Base-by-base conservation (phyloP, 2,113 vertebrate genomes). In the Tachuris rubrigastra region DNA sequence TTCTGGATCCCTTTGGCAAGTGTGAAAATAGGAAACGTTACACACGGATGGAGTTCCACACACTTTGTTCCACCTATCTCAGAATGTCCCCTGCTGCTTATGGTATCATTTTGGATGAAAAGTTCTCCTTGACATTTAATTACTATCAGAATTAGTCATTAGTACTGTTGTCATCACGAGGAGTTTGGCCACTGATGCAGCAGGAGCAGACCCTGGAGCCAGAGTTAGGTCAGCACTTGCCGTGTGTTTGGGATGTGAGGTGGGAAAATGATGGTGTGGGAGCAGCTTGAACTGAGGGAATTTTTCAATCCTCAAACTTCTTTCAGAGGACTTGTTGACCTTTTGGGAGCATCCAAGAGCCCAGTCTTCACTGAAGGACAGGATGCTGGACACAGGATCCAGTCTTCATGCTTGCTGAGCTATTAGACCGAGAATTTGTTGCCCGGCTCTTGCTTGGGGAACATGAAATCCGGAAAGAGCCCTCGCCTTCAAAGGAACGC, bases 141-240 rank as follows among this genome's bases (percentile, higher is more conserved):
- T 82, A 60, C 68, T 95, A 97, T 95, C 93, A 97, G 85, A 68
- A 69, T 87, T 85, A 85, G 78, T 80, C 92, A 69, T 94, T 93
- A 94, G 78, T 25, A 22, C 80, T 69, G 84, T 75, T 8, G 10
- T 94, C 89, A 94, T 87, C 58, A 4, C 62, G 5, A 91, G 77
- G 94, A 85, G 84, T 56, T 94, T 46, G 85, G 73, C 58, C 31
- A 12, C 42, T 49, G 89, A 39, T 71, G 65, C 4, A 27, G 55
- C 11, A 47, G 80, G 77, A 35, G 28, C 30, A 8, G 73, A 56
- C n/a, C 89, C 52, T 67, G 84, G 74, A 84, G 49, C 77, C 91
- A 73, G 81, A 21, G 47, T 47, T 18, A 49, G 87, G n/a, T 58
- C 78, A 71, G 62, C 28, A 5, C n/a, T 75, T 58, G 59, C 30